Evolutionary conservation across 2,797 vertebrate genomes (phyloP), one percentile per base, ranked within the genome.

Genomic region (Trachurus trachurus): DNA sequence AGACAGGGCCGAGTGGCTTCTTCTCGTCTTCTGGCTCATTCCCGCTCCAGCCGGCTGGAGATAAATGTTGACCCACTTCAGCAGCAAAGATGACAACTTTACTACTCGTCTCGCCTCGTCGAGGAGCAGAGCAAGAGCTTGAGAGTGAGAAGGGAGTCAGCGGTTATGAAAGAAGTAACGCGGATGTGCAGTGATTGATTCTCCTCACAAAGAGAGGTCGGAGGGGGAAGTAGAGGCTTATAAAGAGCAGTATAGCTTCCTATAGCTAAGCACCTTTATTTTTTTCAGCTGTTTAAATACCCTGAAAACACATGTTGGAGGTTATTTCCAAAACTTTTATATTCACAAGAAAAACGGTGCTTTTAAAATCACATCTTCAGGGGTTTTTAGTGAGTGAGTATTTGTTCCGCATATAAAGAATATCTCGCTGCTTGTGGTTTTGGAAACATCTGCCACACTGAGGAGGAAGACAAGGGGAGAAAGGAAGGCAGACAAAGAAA

Each of bases 61-160:
- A 87, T 80, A 86, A 90, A 91, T 68, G 80, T 82, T 87, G 87
- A 89, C 90, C 85, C 89, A 90, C 59, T 90, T 89, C 62, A 71
- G 78, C 45, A 17, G 53, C 61, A 72, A 80, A 82, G 54, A 91
- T 80, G 89, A 89, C 90, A 86, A 87, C 80, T 85, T 80, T 56
- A 76, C 71, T 83, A 0, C 50, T 64, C n/a, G 42, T 84, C 84
- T 82, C 12, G 4, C 52, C 44, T 7, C 5, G 64, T 22, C 56
- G 58, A 70, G 68, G 66, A 56, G 75, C 69, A 47, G 31, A 71
- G 79, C 7, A 26, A 76, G 74, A 57, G 52, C 47, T 60, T 11
- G 39, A 45, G 66, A 74, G 49, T 37, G 58, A 65, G 31, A 44
- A 31, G 58, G 70, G 81, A 80, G 70, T 67, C n/a, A 56, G 31